Percentiles rank a stretch among this genome's conserved stretches.
Evolutionary conservation across 1,140 invertebrate genomes (phyloP).

Genomic region (Limonius californicus): DNA sequence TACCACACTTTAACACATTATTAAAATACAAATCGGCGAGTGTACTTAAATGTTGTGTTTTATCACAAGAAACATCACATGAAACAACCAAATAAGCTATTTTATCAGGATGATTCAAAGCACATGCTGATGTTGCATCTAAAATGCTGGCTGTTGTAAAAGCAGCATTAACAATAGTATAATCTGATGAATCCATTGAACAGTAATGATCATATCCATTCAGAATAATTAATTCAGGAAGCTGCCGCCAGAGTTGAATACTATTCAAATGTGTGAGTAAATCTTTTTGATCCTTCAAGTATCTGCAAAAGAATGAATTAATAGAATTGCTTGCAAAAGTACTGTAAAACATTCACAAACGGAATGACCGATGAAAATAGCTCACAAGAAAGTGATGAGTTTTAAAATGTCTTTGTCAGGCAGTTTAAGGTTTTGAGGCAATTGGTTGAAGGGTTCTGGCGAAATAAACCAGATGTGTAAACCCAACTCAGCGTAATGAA

Average conservation of each 20-base stretch:
- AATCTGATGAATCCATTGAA: constrained; percentile 10
- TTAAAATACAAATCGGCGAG: too few relatives aligned
- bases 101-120: background rate
- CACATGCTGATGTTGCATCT: constrained; percentile 24
- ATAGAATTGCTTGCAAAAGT: constrained; percentile 7
- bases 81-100: constrained; percentile 16
- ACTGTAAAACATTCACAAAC: too few relatives aligned
- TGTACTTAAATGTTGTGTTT: too few relatives aligned
- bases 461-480: constrained; percentile 38
- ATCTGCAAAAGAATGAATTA: constrained; percentile 29
- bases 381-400: constrained; percentile 40
- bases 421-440: constrained; percentile 29
- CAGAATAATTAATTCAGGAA: constrained; percentile 34
- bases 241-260: constrained; percentile 34
- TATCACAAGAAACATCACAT: background rate
- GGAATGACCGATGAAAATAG: too few relatives aligned
- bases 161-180: constrained; percentile 16
- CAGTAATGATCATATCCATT: constrained; percentile 32
- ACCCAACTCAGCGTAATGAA: constrained; percentile 33
- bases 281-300: constrained; percentile 30
- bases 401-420: constrained; percentile 35
- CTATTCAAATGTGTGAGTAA: constrained; percentile 34
- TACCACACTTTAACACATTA: too few relatives aligned
- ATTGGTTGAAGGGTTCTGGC: constrained; percentile 26
- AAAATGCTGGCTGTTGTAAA: constrained; percentile 26